These are phyloP conservation scores for Drosophila sproati DNA, from an alignment of 1,140 invertebrate genomes.

Conservation along the genomic window DNA sequence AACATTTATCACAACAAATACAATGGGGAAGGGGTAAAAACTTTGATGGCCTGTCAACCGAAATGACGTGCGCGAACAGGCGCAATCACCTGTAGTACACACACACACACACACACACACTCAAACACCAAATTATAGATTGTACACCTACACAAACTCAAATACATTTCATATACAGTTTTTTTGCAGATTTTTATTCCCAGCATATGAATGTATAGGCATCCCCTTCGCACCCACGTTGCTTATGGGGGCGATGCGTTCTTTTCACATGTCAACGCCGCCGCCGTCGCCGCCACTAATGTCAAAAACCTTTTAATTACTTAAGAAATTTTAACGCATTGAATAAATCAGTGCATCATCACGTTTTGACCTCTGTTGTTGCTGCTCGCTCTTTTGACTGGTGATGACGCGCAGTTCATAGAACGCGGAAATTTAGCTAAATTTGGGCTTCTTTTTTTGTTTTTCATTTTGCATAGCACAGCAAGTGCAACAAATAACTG, in stretches of 20 bases:
- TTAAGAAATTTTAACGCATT: slow-evolving; percentile 63
- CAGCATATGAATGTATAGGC: slow-evolving; percentile 24
- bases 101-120: slow-evolving; percentile 4
- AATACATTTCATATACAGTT: slow-evolving; percentile 1
- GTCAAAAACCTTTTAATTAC: slow-evolving; percentile 78
- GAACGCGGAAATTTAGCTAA: slow-evolving; percentile 68
- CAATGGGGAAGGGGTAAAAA: slow-evolving; percentile 49
- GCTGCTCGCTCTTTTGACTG: not conserved
- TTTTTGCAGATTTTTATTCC: slow-evolving; percentile 49
- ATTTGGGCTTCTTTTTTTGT: slow-evolving; percentile 25
- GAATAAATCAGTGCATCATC: slow-evolving; percentile 43
- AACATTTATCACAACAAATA: slow-evolving; percentile 54
- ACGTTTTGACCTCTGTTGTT: slow-evolving; percentile 69
- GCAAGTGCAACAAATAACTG: slow-evolving; percentile 45
- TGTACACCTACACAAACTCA: slow-evolving; percentile 26
- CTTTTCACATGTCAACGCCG: slow-evolving; percentile 20
- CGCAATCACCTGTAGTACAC: slow-evolving; percentile 64
- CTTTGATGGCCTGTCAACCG: slow-evolving; percentile 32
- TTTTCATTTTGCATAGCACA: slow-evolving; percentile 30
- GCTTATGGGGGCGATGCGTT: slow-evolving; percentile 19
- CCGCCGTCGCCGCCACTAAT: slow-evolving; percentile 43
- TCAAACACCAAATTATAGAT: slow-evolving; percentile 7
- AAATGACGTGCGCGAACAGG: slow-evolving; percentile 41
- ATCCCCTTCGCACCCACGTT: slow-evolving; percentile 44
- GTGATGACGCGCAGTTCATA: slow-evolving; percentile 63